Evolutionary conservation across 2,797 vertebrate species (phyloP).

Genomic region (Muscicapa striata): DNA sequence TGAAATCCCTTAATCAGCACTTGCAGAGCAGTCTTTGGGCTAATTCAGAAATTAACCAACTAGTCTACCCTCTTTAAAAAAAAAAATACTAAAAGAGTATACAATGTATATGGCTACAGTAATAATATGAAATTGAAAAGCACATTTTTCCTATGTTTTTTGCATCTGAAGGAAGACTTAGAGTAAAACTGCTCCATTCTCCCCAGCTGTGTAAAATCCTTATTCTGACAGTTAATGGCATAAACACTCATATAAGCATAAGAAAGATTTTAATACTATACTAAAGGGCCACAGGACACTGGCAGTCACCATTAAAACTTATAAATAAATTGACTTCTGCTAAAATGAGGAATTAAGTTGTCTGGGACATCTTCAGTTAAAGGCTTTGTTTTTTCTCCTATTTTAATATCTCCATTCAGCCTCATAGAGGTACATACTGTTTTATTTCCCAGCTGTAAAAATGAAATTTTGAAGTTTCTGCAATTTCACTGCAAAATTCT

Average conservation of each 20-base stretch:
- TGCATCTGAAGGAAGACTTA: background rate
- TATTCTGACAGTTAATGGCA: background rate
- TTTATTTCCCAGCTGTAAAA: background rate
- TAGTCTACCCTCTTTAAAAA: background rate
- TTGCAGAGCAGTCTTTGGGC: conserved; percentile 33
- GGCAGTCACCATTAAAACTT: background rate
- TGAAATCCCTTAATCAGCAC: conserved; percentile 47
- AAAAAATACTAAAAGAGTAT: background rate
- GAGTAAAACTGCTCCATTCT: background rate
- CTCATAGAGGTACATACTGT: background rate
- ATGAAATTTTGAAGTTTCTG: background rate
- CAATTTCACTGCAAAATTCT: background rate
- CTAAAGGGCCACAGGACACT: background rate
- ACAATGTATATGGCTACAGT: background rate
- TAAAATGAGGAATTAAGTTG: background rate
- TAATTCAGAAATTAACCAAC: conserved; percentile 19
- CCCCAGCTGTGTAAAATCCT: background rate
- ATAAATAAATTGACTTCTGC: background rate
- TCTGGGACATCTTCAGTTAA: background rate
- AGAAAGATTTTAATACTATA: background rate
- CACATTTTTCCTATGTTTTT: background rate
- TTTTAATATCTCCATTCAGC: background rate
- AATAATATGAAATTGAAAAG: background rate
- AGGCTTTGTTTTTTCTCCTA: background rate
- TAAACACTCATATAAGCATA: background rate